These are phyloP conservation scores for Zaprionus ornatus DNA, from an alignment of 1,140 invertebrate genomes.

Conservation along the genomic window DNA sequence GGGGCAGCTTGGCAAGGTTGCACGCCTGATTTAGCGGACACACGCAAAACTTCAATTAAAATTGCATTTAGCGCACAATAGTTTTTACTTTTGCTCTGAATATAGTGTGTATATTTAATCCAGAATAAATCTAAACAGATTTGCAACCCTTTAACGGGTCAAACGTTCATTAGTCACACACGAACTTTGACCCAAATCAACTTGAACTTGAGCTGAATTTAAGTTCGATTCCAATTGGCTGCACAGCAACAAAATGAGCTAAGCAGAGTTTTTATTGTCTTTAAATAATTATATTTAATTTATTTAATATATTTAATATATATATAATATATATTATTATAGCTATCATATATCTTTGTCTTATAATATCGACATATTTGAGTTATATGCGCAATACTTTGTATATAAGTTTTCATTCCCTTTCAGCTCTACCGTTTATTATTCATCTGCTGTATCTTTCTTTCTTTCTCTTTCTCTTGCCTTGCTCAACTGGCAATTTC, in stretches of 20 bases:
- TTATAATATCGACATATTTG: neutral
- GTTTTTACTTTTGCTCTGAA: neutral
- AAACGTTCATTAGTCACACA: neutral
- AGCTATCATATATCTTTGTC: neutral
- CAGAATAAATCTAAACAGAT: neutral
- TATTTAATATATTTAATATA: neutral
- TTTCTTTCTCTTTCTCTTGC: neutral
- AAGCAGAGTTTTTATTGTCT: neutral
- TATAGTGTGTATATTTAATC: neutral
- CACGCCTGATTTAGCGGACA: slow-evolving; percentile 48
- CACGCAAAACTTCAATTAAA: slow-evolving; percentile 70
- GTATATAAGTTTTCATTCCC: neutral
- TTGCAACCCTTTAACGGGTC: neutral
- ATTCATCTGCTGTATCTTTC: neutral
- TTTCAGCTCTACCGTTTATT: neutral
- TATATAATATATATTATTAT: neutral
- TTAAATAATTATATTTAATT: neutral
- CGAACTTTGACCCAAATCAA: neutral
- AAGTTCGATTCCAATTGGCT: neutral
- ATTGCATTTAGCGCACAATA: slow-evolving; percentile 46
- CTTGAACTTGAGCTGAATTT: slow-evolving; percentile 22
- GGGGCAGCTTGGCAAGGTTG: neutral
- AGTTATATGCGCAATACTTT: neutral
- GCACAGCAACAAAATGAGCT: neutral
- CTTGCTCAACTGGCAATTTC: neutral